Evolutionary conservation across 2,888 invertebrate species (phyloP), one percentile per base, ranked within the genome.

Genomic region (Mesochorus sp.): DNA sequence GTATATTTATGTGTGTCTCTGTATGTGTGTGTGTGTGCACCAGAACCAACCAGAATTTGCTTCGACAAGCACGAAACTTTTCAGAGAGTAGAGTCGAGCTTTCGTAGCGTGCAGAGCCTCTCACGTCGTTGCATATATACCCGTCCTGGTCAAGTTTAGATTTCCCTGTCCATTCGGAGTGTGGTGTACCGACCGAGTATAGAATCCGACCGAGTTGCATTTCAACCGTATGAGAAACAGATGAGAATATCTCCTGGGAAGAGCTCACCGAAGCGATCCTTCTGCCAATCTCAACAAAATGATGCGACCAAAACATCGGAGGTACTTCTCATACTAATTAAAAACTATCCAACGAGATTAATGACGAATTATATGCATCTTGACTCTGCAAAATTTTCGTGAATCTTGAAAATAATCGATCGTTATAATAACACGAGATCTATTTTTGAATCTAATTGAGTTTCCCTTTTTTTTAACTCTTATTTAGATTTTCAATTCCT

Each of bases 151-250:
- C 53, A 79, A 79, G 78, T 79, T 79, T 75, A 61, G 78, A 79
- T 79, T 79, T 79, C 78, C 78, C 78, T 79, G 74, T 75, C 74
- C 78, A 75, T 70, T 61, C 64, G 53, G 61, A 53, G 51, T 79
- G 78, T 61, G 78, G 78, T 79, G 31, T 66, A 79, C 78, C 78
- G 66, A 71, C 64, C 2, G 1, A 8, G 12, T 3, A 26, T 62
- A 47, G 62, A 47, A 47, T 14, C 24, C 61, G 17, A 8, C 31
- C 12, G 62, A n/a, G 47, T 34, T 62, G 19, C 34, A 31, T 39
- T 28, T 62, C 17, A 12, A 55, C 26, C 12, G 42, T 19, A 68
- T 24, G 44, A 31, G 53, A 34, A 34, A 6, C 28, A 0, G 12
- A 53, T 17, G 34, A n/a, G 12, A n/a, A 19, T 17, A 47, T 44